These are phyloP conservation scores for Seriola quinqueradiata DNA, from an alignment of 2,113 vertebrate genomes.

Conservation along the genomic window DNA sequence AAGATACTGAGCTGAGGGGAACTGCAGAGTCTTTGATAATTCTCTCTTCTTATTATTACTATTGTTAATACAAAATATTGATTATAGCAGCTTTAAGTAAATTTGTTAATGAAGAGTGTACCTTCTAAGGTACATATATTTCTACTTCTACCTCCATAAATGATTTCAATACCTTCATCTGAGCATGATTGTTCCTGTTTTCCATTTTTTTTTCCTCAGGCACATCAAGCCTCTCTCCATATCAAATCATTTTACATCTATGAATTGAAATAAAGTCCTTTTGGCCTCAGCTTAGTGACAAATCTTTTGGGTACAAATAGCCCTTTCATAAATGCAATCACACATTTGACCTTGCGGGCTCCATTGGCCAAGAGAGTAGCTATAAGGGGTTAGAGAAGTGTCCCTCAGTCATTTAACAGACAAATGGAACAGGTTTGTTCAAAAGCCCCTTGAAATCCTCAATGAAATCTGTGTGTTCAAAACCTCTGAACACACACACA, in stretches of 20 bases:
- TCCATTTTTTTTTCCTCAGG: background rate
- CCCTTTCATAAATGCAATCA: constrained; percentile 60
- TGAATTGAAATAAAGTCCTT: constrained; percentile 56
- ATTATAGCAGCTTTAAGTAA: background rate
- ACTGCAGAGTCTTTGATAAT: background rate
- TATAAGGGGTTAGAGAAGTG: constrained; percentile 30
- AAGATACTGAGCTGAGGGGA: background rate
- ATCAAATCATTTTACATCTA: constrained; percentile 25
- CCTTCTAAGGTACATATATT: background rate
- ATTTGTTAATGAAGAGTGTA: background rate
- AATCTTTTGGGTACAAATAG: constrained; percentile 33
- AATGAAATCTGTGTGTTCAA: constrained; percentile 25
- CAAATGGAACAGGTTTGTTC: constrained; percentile 61
- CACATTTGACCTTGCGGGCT: constrained; percentile 60
- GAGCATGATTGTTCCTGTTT: constrained; percentile 27
- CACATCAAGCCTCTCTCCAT: background rate
- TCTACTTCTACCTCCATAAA: constrained; percentile 1
- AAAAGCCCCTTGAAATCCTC: constrained; percentile 47
- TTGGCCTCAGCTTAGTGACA: constrained; percentile 7
- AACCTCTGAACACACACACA: constrained; percentile 36
- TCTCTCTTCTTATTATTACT: background rate
- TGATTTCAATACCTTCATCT: background rate
- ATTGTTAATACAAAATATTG: background rate
- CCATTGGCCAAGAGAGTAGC: constrained; percentile 21
- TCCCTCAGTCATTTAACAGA: constrained; percentile 54